A percentile compares a stretch with the other conserved stretches of the same genome.
phyloP scores from a whole-genome alignment of 1,140 invertebrate genomes.

The Lucilia cuprina region DNA sequence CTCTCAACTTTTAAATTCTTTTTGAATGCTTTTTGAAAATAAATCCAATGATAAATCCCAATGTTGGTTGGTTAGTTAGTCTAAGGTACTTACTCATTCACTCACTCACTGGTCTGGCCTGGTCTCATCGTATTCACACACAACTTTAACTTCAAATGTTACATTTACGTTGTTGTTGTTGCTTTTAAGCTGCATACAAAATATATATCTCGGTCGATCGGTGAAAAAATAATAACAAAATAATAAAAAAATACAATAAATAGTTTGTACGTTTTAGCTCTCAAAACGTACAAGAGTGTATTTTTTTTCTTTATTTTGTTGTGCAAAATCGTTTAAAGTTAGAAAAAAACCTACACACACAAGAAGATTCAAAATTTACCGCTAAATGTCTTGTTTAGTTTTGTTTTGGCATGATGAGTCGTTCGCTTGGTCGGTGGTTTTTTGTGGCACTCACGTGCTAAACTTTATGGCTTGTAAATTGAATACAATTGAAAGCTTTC shows the following conservation, averaged over 20 bases:
- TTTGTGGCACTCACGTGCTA: neutral
- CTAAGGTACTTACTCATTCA: too few species aligned
- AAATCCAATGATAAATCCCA: neutral
- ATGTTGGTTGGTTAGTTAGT: neutral
- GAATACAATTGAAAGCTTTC: neutral
- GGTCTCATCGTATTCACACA: too few species aligned
- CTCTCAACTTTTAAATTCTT: slow-evolving; percentile 33
- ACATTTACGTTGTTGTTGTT: too few species aligned
- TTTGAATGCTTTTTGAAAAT: neutral
- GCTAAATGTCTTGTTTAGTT: neutral
- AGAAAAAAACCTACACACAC: neutral
- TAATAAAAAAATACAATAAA: too few species aligned
- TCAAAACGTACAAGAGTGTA: neutral
- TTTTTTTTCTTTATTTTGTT: neutral
- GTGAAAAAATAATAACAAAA: too few species aligned
- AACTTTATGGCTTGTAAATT: neutral
- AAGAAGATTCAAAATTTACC: neutral
- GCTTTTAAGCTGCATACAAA: too few species aligned
- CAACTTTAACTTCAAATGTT: too few species aligned
- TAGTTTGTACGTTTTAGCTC: neutral
- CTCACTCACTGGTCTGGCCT: too few species aligned
- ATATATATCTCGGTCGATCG: too few species aligned
- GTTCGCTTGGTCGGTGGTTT: neutral
- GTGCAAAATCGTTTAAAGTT: neutral
- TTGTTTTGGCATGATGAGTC: neutral